Evolutionary conservation across 2,113 vertebrate genomes (phyloP).

Genomic region (Benitochromis conjunctus): DNA sequence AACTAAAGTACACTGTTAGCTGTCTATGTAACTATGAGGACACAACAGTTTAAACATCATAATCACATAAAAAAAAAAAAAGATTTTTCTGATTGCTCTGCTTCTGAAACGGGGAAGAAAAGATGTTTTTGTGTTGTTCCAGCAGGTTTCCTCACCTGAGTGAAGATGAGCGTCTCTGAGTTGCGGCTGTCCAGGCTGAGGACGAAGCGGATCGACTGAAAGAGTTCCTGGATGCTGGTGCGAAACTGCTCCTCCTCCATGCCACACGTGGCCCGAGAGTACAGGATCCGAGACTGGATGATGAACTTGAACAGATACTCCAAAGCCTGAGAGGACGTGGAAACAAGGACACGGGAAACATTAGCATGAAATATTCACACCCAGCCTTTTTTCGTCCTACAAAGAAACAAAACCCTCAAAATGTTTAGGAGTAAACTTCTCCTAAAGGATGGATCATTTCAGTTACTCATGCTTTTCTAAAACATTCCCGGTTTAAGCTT

Average conservation of each 20-base stretch:
- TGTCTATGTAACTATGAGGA: neutral
- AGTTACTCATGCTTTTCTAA: neutral
- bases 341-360: rapidly evolving
- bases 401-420: neutral
- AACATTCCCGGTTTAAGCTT: neutral
- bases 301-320: slow-evolving; percentile 99
- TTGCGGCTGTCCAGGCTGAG: slow-evolving; percentile 94
- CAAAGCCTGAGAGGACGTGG: slow-evolving; percentile 78
- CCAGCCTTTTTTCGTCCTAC: neutral
- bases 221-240: slow-evolving; percentile 92
- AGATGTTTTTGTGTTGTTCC: neutral
- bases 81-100: neutral
- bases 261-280: slow-evolving; percentile 93
- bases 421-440: rapidly evolving
- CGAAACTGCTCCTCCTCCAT: slow-evolving; percentile 97
- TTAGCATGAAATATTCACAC: neutral
- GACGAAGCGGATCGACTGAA: slow-evolving; percentile 96
- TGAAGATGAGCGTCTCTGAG: slow-evolving; percentile 94
- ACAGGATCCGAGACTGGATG: slow-evolving; percentile 93
- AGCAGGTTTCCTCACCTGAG: slow-evolving; percentile 79
- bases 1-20: neutral
- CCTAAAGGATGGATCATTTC: neutral
- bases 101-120: neutral
- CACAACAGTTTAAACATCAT: neutral
- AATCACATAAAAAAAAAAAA: rapidly evolving